Evolutionary conservation across 2,888 invertebrate species (phyloP).

Genomic region (Pasiphila rectangulata): DNA sequence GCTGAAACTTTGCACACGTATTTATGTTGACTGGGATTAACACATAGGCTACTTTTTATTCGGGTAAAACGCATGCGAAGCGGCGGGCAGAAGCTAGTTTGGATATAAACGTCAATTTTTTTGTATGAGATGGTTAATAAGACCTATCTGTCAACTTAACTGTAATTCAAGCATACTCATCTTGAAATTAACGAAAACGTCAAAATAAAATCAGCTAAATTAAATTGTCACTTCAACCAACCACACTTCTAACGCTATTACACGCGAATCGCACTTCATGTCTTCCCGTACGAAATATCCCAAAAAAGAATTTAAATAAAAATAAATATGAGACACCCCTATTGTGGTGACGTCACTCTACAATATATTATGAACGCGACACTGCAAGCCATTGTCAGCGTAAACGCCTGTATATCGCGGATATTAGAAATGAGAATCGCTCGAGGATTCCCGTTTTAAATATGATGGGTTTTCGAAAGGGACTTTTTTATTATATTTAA

Average conservation of each 20-base stretch:
- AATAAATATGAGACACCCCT: slow-evolving; percentile 67
- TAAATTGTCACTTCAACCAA: slow-evolving; percentile 50
- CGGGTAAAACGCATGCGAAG: no score
- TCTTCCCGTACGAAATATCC: slow-evolving; percentile 60
- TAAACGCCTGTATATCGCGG: slow-evolving; percentile 40
- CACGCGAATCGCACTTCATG: slow-evolving; percentile 61
- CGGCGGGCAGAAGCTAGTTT: no score
- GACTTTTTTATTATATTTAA: slow-evolving; percentile 78
- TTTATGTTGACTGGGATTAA: no score
- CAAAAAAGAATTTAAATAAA: slow-evolving; percentile 68
- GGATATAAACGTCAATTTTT: no score
- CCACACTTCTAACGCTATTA: slow-evolving; percentile 49
- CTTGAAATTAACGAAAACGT: slow-evolving; percentile 14
- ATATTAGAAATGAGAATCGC: slow-evolving; percentile 55
- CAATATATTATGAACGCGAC: slow-evolving; percentile 63
- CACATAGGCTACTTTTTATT: no score
- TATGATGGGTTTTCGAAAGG: slow-evolving; percentile 60
- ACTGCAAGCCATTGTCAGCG: slow-evolving; percentile 23
- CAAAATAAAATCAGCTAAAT: slow-evolving; percentile 44
- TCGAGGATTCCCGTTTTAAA: slow-evolving; percentile 34
- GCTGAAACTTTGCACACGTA: no score
- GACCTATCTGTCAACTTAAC: slow-evolving; percentile 9
- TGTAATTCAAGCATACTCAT: slow-evolving; percentile 9
- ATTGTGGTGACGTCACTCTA: slow-evolving; percentile 73
- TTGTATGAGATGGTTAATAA: no score